A percentile compares a stretch with the other conserved stretches of the same genome.
Conservation (phyloP, 2,888 invertebrate genomes). For the Apotomis turbidana region DNA sequence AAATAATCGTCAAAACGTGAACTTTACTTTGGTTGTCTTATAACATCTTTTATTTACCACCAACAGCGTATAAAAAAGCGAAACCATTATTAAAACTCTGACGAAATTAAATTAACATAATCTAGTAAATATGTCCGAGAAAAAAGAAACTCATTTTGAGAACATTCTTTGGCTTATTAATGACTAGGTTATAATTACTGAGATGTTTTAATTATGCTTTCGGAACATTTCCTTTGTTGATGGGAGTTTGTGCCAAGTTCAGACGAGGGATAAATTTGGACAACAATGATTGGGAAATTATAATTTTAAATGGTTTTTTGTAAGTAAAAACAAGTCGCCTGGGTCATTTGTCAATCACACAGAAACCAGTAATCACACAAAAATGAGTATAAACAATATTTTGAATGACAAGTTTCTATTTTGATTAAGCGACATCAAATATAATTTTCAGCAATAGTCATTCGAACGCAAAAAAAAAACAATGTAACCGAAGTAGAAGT, state of each 20-base stretch:
- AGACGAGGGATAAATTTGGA: slow-evolving; percentile 23
- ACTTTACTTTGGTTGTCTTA: no score
- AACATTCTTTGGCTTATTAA: slow-evolving; percentile 35
- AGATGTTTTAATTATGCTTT: slow-evolving; percentile 35
- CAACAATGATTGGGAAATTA: slow-evolving; percentile 5
- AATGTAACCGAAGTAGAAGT: no score
- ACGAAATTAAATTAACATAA: slow-evolving; percentile 36
- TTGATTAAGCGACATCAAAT: no score
- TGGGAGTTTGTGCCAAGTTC: slow-evolving; percentile 20
- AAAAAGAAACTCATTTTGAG: slow-evolving; percentile 31
- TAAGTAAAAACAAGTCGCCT: neutral
- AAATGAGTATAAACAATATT: neutral
- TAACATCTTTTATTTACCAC: no score
- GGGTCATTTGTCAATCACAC: slow-evolving; percentile 1
- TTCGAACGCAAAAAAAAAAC: no score
- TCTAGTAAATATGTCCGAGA: slow-evolving; percentile 26
- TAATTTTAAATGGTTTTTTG: slow-evolving; percentile 19
- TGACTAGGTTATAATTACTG: slow-evolving; percentile 35
- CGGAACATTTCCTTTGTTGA: slow-evolving; percentile 32
- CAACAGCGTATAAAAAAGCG: no score
- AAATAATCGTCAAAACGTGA: no score
- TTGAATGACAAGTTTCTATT: no score
- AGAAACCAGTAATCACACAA: neutral
- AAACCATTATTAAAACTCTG: slow-evolving; percentile 17
- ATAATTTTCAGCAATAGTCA: no score